Percentiles rank a stretch among this genome's conserved stretches.
These are phyloP conservation scores for Nephrotoma appendiculata DNA, from an alignment of 2,888 invertebrate species.

Conservation along the genomic window DNA sequence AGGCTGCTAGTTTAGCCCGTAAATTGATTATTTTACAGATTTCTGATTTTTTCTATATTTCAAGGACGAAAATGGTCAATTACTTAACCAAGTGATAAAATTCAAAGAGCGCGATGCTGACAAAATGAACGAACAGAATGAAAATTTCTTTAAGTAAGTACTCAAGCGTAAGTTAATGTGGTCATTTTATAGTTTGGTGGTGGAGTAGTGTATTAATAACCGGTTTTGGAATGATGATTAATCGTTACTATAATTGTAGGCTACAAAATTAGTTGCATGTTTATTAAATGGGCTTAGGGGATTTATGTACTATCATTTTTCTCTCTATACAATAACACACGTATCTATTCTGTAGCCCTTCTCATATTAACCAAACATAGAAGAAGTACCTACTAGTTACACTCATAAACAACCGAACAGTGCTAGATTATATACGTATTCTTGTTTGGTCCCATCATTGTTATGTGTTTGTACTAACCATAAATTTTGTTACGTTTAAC, in stretches of 20 bases:
- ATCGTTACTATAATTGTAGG: no score
- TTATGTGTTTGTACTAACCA: constrained; percentile 14
- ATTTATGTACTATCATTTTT: neutral
- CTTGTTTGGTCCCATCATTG: neutral
- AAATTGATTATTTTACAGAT: neutral
- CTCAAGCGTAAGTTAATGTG: neutral
- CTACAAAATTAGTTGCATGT: no score
- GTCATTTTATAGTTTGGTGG: neutral
- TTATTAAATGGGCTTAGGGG: no score
- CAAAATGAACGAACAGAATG: constrained; percentile 93
- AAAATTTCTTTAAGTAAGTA: constrained; percentile 74
- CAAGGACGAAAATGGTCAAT: constrained; percentile 73
- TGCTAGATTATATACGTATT: neutral
- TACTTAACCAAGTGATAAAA: constrained; percentile 76
- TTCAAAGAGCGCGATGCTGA: constrained; percentile 92
- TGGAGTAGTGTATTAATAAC: neutral
- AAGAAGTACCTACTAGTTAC: no score
- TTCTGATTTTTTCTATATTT: constrained; percentile 22
- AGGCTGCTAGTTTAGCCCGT: neutral
- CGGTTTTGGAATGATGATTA: no score
- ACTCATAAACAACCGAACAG: neutral
- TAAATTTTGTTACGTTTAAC: constrained; percentile 14
- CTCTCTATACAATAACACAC: neutral
- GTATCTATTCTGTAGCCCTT: neutral
- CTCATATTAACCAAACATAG: neutral